Evolutionary conservation across 1,140 invertebrate genomes (phyloP).

Genomic region (Eumeta japonica): DNA sequence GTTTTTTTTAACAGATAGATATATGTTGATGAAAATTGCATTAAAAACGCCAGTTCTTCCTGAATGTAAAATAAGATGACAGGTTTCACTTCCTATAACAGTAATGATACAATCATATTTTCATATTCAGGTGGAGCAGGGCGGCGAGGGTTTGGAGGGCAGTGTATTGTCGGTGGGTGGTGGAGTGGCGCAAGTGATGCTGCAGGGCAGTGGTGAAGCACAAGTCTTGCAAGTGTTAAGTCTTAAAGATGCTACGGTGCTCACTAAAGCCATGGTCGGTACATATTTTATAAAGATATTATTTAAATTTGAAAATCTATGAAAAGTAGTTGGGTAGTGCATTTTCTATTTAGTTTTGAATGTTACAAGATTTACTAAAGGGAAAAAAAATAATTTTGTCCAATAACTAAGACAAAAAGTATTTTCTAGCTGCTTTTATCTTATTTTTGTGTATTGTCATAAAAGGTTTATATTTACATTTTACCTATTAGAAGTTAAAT

Average conservation of each 20-base stretch:
- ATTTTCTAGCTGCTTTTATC: no score
- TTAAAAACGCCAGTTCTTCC: no score
- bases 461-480: no score
- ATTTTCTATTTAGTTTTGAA: no score
- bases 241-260: constrained; percentile 75
- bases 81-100: no score
- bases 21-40: neutral
- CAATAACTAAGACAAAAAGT: no score
- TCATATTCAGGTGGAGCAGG: constrained; percentile 63
- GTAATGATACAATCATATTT: constrained; percentile 2
- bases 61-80: no score
- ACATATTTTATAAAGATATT: constrained; percentile 57
- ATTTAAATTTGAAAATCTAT: no score
- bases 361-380: neutral
- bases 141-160: constrained; percentile 66
- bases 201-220: constrained; percentile 70
- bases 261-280: constrained; percentile 75
- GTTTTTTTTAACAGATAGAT: no score
- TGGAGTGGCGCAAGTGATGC: constrained; percentile 77
- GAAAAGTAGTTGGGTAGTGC: no score
- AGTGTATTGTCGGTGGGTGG: constrained; percentile 68
- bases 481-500: no score
- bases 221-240: constrained; percentile 81
- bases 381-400: neutral
- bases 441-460: no score